These are phyloP conservation scores for Limanda limanda DNA, from an alignment of 2,113 vertebrate genomes.

Conservation along the genomic window DNA sequence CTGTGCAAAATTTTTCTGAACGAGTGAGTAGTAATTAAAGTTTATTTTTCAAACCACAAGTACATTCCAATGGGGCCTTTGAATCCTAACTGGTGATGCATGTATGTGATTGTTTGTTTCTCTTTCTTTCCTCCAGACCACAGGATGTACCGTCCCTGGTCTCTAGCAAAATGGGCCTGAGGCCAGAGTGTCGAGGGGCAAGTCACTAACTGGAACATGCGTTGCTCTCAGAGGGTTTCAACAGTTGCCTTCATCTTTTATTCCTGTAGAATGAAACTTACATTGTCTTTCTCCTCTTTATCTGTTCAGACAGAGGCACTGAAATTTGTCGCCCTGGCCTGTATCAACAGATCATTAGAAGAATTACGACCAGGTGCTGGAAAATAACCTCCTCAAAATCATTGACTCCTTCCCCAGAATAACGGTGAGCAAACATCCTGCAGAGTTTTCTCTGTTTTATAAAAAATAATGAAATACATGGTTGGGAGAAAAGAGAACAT, in stretches of 20 bases:
- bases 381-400: constrained; percentile 98
- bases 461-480: too few relatives aligned
- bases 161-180: constrained; percentile 95
- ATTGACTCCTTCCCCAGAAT: constrained; percentile 99
- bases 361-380: constrained; percentile 98
- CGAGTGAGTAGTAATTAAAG: constrained; percentile 81
- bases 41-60: not conserved
- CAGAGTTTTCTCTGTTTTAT: too few relatives aligned
- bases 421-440: constrained; percentile 83
- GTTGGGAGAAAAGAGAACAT: too few relatives aligned
- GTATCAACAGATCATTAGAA: constrained; percentile 98
- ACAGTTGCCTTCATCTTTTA: too few relatives aligned
- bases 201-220: not conserved
- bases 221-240: too few relatives aligned
- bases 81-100: too few relatives aligned
- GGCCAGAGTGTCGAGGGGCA: constrained; percentile 94
- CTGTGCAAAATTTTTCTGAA: constrained; percentile 99
- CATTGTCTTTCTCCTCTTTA: not conserved
- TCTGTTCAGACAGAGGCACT: constrained; percentile 92
- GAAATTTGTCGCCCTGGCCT: constrained; percentile 96
- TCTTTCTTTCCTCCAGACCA: constrained; percentile 81
- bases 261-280: too few relatives aligned
- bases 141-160: constrained; percentile 96
- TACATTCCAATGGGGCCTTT: too few relatives aligned
- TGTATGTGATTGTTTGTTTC: not conserved